These are phyloP conservation scores for Lepas anatifera DNA, from an alignment of 2,888 invertebrate genomes.

Conservation along the genomic window DNA sequence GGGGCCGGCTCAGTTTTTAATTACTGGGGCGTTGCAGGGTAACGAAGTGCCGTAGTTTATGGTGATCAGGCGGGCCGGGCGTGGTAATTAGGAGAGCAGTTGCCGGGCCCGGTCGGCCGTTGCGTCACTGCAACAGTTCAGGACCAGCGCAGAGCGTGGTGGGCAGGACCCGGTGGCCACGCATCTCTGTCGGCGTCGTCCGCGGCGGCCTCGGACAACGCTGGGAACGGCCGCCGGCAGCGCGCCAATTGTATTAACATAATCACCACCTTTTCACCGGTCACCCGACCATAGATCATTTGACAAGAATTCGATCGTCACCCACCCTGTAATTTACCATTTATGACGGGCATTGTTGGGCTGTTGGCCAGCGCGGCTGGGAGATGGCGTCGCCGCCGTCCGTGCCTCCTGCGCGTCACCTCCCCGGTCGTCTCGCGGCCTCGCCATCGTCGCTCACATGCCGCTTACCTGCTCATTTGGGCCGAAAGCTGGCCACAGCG, in stretches of 20 bases:
- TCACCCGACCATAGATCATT: slow-evolving; percentile 11
- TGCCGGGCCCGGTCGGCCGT: not conserved
- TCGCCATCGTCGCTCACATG: not conserved
- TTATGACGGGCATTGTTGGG: slow-evolving; percentile 7
- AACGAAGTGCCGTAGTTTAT: not conserved
- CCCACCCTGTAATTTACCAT: slow-evolving; percentile 9
- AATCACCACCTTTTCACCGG: slow-evolving; percentile 5
- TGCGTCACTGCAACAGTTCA: too few species aligned
- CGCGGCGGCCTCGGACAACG: not conserved
- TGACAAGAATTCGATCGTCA: slow-evolving; percentile 12
- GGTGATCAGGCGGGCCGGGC: not conserved
- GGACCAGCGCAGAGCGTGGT: too few species aligned
- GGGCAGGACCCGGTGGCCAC: too few species aligned
- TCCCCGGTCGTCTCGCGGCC: not conserved
- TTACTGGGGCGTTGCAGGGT: not conserved
- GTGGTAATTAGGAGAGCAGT: too few species aligned
- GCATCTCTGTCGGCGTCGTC: not conserved
- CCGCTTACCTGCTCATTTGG: not conserved
- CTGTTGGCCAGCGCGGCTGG: not conserved
- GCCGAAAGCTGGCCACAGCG: too few species aligned
- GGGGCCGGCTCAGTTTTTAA: not conserved
- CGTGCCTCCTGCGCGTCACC: not conserved
- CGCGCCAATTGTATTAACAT: slow-evolving; percentile 5
- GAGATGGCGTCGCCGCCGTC: slow-evolving; percentile 6
- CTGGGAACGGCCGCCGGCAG: slow-evolving; percentile 3